These are phyloP conservation scores for Echinometra lucunter DNA, from an alignment of 53 echinoderm and acorn worm genomes.

Conservation along the genomic window DNA sequence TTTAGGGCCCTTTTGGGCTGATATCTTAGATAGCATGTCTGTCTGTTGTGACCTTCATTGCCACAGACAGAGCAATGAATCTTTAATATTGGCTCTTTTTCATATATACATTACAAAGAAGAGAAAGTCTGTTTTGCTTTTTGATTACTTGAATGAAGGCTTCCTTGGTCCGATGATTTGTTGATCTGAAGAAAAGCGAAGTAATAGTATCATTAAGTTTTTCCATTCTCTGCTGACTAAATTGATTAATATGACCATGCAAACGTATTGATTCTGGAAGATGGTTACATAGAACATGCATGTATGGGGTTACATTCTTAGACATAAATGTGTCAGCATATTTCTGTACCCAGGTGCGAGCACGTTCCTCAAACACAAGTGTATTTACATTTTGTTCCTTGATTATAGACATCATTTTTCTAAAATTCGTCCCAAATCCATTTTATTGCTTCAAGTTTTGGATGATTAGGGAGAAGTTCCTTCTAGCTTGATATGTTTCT, in stretches of 20 bases:
- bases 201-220: too few relatives aligned
- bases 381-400: background rate
- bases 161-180: too few relatives aligned
- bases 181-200: too few relatives aligned
- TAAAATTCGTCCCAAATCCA: background rate
- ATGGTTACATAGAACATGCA: conserved; percentile 9
- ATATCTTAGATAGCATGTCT: too few relatives aligned
- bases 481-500: conserved; percentile 37
- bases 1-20: too few relatives aligned
- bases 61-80: too few relatives aligned
- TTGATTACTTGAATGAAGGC: too few relatives aligned
- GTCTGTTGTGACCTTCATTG: too few relatives aligned
- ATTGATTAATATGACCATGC: background rate
- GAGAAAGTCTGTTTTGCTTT: too few relatives aligned
- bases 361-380: background rate
- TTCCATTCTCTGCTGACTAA: background rate
- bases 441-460: background rate
- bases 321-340: too few relatives aligned
- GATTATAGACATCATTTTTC: background rate
- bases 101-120: too few relatives aligned
- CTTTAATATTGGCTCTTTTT: too few relatives aligned
- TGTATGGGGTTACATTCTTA: conserved; percentile 31
- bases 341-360: background rate
- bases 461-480: background rate
- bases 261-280: background rate